Evolutionary conservation across 2,113 vertebrate genomes (phyloP).

Genomic region (Solenodon paradoxus): DNA sequence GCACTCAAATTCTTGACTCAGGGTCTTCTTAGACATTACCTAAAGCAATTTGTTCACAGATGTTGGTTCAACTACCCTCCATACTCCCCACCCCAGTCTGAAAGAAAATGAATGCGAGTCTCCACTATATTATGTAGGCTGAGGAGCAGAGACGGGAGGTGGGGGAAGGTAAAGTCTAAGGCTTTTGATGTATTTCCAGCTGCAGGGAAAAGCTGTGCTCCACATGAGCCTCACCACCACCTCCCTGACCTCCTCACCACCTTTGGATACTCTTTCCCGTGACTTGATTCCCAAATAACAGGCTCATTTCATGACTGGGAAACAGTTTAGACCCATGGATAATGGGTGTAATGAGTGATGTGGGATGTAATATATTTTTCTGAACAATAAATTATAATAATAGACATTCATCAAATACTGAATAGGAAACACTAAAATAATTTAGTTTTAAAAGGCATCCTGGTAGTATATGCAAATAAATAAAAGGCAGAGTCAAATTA

Average conservation of each 20-base stretch:
- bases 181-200: background rate
- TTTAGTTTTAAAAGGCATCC: constrained; percentile 56
- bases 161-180: background rate
- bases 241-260: background rate
- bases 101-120: background rate
- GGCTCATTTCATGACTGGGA: constrained; percentile 27
- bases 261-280: background rate
- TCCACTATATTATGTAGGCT: background rate
- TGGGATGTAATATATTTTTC: constrained; percentile 34
- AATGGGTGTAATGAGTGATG: constrained; percentile 3
- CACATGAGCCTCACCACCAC: background rate
- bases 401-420: constrained; percentile 48
- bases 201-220: background rate
- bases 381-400: constrained; percentile 43
- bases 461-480: constrained; percentile 52
- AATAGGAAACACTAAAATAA: constrained; percentile 47
- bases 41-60: background rate
- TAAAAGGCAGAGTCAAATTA: constrained; percentile 56
- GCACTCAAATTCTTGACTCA: background rate
- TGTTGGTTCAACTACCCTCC: background rate
- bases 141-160: background rate
- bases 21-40: background rate
- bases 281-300: constrained; percentile 33
- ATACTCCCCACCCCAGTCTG: background rate
- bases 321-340: constrained; percentile 13